Evolutionary conservation across 30 jellyfish, hydroid and myxozoan genomes (phyloP).

Genomic region (Haliclystus octoradiatus): DNA sequence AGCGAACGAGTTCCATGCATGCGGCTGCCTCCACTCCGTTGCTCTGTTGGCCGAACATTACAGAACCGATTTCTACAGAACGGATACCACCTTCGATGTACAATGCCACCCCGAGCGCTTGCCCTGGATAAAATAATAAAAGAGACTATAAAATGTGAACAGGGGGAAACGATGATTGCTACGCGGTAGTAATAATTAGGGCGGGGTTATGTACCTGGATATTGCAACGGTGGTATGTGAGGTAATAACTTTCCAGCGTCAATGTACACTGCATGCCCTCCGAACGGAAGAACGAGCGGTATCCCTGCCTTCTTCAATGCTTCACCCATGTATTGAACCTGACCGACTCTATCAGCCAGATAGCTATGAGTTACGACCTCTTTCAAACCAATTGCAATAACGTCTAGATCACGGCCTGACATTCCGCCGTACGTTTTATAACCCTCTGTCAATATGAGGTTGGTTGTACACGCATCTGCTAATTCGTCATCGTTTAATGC

Average conservation of each 20-base stretch:
- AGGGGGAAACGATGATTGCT: not conserved
- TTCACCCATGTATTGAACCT: slow-evolving; percentile 46
- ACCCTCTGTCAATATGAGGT: slow-evolving; percentile 45
- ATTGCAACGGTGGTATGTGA: slow-evolving; percentile 35
- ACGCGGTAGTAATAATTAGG: not conserved
- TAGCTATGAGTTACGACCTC: slow-evolving; percentile 51
- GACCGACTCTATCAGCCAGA: slow-evolving; percentile 49
- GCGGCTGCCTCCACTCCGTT: slow-evolving; percentile 51
- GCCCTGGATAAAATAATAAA: slow-evolving; percentile 10
- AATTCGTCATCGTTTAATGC: slow-evolving; percentile 33
- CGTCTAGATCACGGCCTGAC: slow-evolving; percentile 51
- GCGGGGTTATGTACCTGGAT: slow-evolving; percentile 31
- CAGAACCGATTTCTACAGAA: slow-evolving; percentile 44
- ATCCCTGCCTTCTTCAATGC: slow-evolving; percentile 24
- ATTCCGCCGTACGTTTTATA: slow-evolving; percentile 52
- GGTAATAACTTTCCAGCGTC: slow-evolving; percentile 49
- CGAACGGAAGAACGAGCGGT: slow-evolving; percentile 50
- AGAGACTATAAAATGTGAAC: not conserved
- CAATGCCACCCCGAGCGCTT: slow-evolving; percentile 33
- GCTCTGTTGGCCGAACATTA: slow-evolving; percentile 41
- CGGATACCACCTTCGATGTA: slow-evolving; percentile 55
- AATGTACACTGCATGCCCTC: slow-evolving; percentile 70
- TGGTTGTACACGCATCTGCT: slow-evolving; percentile 41
- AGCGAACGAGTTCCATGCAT: slow-evolving; percentile 48
- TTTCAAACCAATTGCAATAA: slow-evolving; percentile 43